Conservation (phyloP, 2,797 vertebrate genomes). For the Premnoplex brunnescens region DNA sequence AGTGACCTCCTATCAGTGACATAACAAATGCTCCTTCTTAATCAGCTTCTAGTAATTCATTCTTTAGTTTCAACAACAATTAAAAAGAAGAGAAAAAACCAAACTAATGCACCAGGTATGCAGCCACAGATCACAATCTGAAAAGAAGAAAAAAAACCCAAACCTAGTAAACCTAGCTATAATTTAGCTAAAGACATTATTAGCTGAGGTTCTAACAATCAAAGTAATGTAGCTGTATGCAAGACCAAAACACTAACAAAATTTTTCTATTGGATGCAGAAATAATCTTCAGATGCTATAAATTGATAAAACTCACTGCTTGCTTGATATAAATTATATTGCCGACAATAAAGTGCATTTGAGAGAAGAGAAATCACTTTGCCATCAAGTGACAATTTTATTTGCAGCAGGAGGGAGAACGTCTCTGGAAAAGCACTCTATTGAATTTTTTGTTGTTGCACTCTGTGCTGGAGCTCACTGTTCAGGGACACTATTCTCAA, state of each 20-base stretch:
- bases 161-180: not conserved
- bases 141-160: not conserved
- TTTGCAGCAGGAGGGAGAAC: not conserved
- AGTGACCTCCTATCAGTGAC: not conserved
- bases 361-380: not conserved
- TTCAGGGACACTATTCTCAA: not conserved
- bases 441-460: not conserved
- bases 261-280: not conserved
- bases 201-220: not conserved
- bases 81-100: not conserved
- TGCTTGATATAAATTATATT: not conserved
- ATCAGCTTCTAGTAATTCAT: not conserved
- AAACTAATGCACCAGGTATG: not conserved
- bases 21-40: not conserved
- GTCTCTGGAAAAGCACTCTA: not conserved
- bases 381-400: not conserved
- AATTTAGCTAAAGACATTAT: not conserved
- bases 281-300: not conserved
- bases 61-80: not conserved
- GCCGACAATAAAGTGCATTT: not conserved
- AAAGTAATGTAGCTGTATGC: not conserved
- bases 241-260: not conserved
- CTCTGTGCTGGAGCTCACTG: not conserved
- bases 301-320: not conserved
- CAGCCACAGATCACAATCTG: not conserved